A percentile compares a stretch with the other conserved stretches of the same genome.
Conservation (phyloP, 2,888 invertebrate genomes). For the Rhagium mordax region DNA sequence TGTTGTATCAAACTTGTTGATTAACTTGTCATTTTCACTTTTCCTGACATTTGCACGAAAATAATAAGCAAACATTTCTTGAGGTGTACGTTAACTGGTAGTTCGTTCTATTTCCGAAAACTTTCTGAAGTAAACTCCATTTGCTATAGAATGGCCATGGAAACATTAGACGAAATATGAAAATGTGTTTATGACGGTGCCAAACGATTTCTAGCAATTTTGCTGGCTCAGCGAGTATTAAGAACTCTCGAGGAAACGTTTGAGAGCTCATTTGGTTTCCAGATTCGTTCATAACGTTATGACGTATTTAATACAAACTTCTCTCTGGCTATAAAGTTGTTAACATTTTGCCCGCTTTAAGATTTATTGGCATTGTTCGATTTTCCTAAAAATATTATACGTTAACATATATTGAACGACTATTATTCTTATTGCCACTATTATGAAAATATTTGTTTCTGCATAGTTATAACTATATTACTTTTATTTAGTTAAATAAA, state of each 20-base stretch:
- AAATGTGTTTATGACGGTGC: constrained; percentile 33
- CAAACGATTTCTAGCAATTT: constrained; percentile 23
- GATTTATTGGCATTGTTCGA: background rate
- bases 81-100: constrained; percentile 1
- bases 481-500: too few relatives aligned
- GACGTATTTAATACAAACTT: constrained; percentile 26
- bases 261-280: constrained; percentile 30
- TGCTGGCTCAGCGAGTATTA: constrained; percentile 1
- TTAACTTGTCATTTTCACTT: constrained; percentile 7
- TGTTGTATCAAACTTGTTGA: constrained; percentile 3
- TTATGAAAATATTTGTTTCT: too few relatives aligned
- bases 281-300: constrained; percentile 20
- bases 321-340: constrained; percentile 4
- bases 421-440: too few relatives aligned
- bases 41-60: background rate
- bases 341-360: background rate
- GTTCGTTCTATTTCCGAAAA: constrained; percentile 19
- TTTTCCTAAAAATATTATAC: too few relatives aligned
- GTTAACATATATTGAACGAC: too few relatives aligned
- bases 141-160: constrained; percentile 21
- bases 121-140: constrained; percentile 29
- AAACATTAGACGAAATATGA: constrained; percentile 35
- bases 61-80: background rate
- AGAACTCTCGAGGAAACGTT: constrained; percentile 18
- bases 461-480: too few relatives aligned